Evolutionary conservation across 2,113 vertebrate species (phyloP).

Genomic region (Globicephala melas): DNA sequence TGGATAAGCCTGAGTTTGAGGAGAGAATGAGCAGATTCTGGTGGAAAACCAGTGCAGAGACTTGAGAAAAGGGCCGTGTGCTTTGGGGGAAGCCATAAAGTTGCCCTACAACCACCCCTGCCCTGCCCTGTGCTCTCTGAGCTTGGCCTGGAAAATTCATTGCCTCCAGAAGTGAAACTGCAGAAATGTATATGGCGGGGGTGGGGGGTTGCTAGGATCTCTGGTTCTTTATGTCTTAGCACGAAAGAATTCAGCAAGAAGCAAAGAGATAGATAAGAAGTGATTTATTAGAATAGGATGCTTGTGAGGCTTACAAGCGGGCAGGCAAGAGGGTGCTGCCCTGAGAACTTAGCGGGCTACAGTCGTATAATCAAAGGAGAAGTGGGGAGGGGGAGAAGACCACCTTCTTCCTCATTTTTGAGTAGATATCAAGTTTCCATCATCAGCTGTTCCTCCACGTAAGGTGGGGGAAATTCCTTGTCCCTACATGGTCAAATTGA

Average conservation of each 20-base stretch:
- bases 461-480: neutral
- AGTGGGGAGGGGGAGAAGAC: neutral
- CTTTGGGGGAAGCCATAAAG: too few relatives aligned
- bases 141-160: neutral
- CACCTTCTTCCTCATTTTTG: neutral
- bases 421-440: neutral
- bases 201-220: neutral
- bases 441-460: neutral
- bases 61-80: accelerated
- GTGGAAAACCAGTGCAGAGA: neutral
- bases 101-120: neutral
- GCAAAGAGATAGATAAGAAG: neutral
- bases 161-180: neutral
- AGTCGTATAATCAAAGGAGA: neutral
- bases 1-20: neutral
- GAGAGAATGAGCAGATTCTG: neutral
- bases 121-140: neutral
- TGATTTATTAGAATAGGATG: neutral
- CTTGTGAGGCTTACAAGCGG: neutral
- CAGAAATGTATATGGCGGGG: neutral
- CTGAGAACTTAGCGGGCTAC: neutral
- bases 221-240: neutral
- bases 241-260: neutral
- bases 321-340: neutral
- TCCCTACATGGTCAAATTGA: neutral